Conservation (phyloP, 2,797 vertebrate species). For the Microhierax caerulescens region DNA sequence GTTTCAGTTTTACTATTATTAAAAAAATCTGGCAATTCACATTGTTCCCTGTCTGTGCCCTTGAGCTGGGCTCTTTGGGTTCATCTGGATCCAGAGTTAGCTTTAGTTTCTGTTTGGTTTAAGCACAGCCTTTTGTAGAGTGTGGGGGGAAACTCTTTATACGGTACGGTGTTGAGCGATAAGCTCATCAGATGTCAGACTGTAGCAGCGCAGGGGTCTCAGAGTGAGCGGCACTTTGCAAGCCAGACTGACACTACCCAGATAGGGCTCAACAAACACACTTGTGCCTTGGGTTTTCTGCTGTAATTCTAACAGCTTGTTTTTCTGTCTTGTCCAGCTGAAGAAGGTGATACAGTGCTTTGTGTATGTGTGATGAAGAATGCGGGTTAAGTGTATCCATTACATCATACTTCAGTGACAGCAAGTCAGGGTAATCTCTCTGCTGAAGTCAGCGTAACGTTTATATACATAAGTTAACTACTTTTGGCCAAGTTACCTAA, state of each 20-base stretch:
- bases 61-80: background rate
- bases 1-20: slow-evolving; percentile 26
- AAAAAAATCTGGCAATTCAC: background rate
- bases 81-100: background rate
- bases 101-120: background rate
- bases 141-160: background rate
- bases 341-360: background rate
- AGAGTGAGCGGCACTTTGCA: background rate
- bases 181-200: background rate
- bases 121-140: background rate
- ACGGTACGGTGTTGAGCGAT: background rate
- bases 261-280: background rate
- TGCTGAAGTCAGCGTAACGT: background rate
- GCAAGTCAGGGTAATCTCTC: background rate
- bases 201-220: background rate
- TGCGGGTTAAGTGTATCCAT: rapidly evolving
- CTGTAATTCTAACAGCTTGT: background rate
- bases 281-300: background rate
- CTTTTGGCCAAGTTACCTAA: background rate
- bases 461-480: background rate
- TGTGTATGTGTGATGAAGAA: background rate
- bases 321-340: background rate
- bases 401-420: background rate
- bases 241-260: background rate
- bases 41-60: background rate